A percentile compares a stretch with the other conserved stretches of the same genome.
Conservation (phyloP, 2,888 invertebrate genomes). For the Alloscopus bannaensis region DNA sequence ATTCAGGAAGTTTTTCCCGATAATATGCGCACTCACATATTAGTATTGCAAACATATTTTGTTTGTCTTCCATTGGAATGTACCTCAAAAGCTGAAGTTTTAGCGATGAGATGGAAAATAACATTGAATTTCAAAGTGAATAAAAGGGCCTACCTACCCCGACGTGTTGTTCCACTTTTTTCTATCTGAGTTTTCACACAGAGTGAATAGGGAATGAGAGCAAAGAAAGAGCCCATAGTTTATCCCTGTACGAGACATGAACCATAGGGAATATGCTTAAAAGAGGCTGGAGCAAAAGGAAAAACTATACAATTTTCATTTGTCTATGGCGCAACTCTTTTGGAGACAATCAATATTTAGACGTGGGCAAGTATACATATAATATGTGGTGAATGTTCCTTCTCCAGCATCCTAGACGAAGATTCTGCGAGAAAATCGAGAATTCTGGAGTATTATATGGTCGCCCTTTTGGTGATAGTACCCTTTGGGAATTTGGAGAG, state of each 20-base stretch:
- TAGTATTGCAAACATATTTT: neutral
- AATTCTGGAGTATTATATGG: slow-evolving; percentile 17
- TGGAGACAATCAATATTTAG: slow-evolving; percentile 65
- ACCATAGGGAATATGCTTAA: neutral
- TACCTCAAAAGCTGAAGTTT: neutral
- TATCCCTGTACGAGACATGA: neutral
- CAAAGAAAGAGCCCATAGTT: neutral
- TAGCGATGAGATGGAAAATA: too few relatives aligned
- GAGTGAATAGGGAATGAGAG: neutral
- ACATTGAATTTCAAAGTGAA: neutral
- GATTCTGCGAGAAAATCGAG: too few relatives aligned
- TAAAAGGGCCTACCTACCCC: neutral
- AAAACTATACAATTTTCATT: neutral
- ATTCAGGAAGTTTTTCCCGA: neutral
- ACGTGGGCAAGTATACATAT: slow-evolving; percentile 10
- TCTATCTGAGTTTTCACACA: neutral
- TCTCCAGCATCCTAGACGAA: too few relatives aligned
- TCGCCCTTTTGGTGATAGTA: slow-evolving; percentile 34
- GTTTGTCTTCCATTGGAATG: neutral
- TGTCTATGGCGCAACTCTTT: slow-evolving; percentile 62
- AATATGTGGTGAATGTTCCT: neutral
- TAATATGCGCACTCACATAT: neutral
- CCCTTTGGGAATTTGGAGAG: slow-evolving; percentile 42
- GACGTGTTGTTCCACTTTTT: slow-evolving; percentile 4
- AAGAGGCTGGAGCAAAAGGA: neutral